Percentiles rank a stretch among this genome's conserved stretches.
Evolutionary conservation across 2,797 vertebrate species (phyloP).

Genomic region (Sylvia borin): DNA sequence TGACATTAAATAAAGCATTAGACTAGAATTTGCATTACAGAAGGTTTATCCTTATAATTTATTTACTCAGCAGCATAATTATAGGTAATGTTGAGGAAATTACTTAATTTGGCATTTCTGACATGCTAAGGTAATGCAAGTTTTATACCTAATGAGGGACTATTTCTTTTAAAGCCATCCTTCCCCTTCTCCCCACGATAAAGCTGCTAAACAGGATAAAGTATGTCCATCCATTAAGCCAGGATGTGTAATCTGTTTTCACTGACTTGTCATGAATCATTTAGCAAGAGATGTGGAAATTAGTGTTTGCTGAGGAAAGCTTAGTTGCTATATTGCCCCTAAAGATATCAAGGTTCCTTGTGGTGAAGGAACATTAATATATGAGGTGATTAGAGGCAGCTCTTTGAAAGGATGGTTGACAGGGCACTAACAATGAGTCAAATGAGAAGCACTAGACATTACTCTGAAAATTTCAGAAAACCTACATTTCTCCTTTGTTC

Average conservation of each 20-base stretch:
- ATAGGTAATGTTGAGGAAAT: background rate
- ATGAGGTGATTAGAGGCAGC: background rate
- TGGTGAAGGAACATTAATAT: background rate
- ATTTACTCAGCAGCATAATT: background rate
- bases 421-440: background rate
- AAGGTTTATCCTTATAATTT: background rate
- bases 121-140: background rate
- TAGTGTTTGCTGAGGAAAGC: background rate
- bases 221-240: background rate
- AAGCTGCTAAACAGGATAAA: slow-evolving; percentile 26
- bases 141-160: background rate
- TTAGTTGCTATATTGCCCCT: background rate
- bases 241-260: background rate
- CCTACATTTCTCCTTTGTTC: background rate
- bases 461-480: background rate
- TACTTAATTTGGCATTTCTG: background rate
- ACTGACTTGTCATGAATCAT: background rate
- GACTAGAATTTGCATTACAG: background rate
- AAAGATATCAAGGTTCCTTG: background rate
- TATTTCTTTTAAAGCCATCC: background rate
- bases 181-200: background rate
- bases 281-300: background rate
- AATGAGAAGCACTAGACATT: background rate
- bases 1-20: background rate
- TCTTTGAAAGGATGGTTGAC: background rate